phyloP scores from a whole-genome alignment of 2,113 vertebrate species.

The Amazona guildingii region DNA sequence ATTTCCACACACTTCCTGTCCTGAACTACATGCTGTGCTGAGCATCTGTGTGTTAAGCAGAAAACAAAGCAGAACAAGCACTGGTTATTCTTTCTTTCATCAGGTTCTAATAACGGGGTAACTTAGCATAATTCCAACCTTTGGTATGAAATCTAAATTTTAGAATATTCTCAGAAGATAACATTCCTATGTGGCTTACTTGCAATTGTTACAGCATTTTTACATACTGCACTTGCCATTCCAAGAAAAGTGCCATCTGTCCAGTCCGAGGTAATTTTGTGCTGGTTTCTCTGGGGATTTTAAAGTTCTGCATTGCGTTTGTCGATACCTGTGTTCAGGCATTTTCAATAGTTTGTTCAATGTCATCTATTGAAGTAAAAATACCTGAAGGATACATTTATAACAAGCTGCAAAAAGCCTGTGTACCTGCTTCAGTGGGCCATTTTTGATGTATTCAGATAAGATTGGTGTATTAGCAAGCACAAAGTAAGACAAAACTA shows the following conservation, averaged over 20 bases:
- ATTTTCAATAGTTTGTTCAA: not conserved
- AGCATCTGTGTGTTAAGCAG: not conserved
- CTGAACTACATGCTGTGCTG: not conserved
- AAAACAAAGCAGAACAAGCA: not conserved
- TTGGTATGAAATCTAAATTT: not conserved
- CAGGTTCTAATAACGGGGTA: not conserved
- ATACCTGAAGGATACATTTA: not conserved
- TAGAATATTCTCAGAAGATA: not conserved
- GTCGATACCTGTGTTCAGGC: not conserved
- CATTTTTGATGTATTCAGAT: not conserved
- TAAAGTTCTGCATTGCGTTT: not conserved
- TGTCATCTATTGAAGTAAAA: not conserved
- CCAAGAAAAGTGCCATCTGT: not conserved
- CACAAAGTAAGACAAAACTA: not conserved
- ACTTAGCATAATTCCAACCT: not conserved
- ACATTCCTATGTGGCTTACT: rapidly evolving
- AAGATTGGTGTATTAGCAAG: not conserved
- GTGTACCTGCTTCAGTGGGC: too few species aligned
- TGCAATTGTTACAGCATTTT: not conserved
- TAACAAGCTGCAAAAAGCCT: not conserved
- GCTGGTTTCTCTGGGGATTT: not conserved
- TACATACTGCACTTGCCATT: not conserved
- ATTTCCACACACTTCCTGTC: not conserved
- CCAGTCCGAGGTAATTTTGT: not conserved
- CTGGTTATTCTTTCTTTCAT: not conserved